Conservation (phyloP, 2,888 invertebrate genomes). For the Harpalus rufipes region DNA sequence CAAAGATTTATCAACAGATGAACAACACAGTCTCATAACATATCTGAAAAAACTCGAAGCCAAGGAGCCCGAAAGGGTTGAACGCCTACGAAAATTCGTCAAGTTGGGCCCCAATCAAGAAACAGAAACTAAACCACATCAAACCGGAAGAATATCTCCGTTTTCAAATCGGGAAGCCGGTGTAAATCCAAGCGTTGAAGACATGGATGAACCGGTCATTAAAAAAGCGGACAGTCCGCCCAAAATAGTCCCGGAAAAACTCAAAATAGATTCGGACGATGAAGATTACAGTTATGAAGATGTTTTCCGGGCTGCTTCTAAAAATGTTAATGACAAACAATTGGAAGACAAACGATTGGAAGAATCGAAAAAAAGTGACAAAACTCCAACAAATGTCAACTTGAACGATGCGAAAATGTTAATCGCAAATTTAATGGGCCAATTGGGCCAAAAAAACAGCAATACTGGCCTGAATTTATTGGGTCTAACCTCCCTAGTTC, state of each 20-base stretch:
- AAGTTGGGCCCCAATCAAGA: constrained; percentile 78
- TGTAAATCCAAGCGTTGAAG: constrained; percentile 76
- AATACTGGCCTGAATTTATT: constrained; percentile 24
- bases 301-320: constrained; percentile 87
- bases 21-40: constrained; percentile 89
- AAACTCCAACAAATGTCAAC: constrained; percentile 73
- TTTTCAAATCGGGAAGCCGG: constrained; percentile 77
- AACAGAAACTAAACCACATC: constrained; percentile 62
- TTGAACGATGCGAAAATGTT: constrained; percentile 81
- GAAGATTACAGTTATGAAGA: constrained; percentile 93
- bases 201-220: constrained; percentile 68
- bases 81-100: constrained; percentile 87
- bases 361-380: constrained; percentile 72
- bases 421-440: constrained; percentile 83
- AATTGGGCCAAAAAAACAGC: constrained; percentile 69
- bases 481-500: constrained; percentile 35
- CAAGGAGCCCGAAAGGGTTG: constrained; percentile 87
- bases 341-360: constrained; percentile 81
- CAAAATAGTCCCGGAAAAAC: constrained; percentile 73
- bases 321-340: constrained; percentile 84
- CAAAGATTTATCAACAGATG: constrained; percentile 88
- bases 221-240: constrained; percentile 71
- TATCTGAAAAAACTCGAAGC: constrained; percentile 90
- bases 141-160: constrained; percentile 76
- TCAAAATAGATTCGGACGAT: constrained; percentile 82